Evolutionary conservation across 1,140 invertebrate genomes (phyloP).

Genomic region (Heliconius hermathena): DNA sequence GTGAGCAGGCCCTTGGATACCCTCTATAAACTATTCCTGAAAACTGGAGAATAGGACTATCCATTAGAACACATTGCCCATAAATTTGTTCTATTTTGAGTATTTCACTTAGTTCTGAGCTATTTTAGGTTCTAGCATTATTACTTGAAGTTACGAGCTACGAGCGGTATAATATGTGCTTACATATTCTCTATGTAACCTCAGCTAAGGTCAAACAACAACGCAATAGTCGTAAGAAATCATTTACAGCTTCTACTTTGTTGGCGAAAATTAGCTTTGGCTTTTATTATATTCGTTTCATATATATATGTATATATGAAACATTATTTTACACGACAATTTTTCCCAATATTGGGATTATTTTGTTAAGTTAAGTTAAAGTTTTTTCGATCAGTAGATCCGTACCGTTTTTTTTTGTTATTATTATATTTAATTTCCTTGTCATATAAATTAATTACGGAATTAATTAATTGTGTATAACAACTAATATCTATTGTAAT

Average conservation of each 20-base stretch:
- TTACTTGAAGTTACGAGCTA: constrained; percentile 1
- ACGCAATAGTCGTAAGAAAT: constrained; percentile 10
- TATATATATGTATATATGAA: too few relatives aligned
- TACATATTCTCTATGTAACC: constrained; percentile 3
- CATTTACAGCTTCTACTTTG: neutral
- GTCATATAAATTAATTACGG: too few relatives aligned
- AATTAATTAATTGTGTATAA: too few relatives aligned
- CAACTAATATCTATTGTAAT: too few relatives aligned
- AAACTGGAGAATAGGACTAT: neutral
- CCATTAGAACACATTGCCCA: neutral
- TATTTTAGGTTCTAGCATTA: neutral
- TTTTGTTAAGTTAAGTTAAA: too few relatives aligned
- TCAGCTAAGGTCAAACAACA: neutral
- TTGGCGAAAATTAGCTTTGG: neutral
- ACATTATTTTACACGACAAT: too few relatives aligned
- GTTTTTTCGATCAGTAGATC: too few relatives aligned
- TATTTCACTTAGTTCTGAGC: neutral
- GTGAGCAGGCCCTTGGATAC: too few relatives aligned
- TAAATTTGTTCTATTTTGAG: neutral
- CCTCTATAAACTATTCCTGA: too few relatives aligned
- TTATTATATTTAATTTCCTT: too few relatives aligned
- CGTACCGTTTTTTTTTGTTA: too few relatives aligned
- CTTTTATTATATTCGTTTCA: neutral
- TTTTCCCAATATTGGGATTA: too few relatives aligned
- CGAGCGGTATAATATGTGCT: neutral